Percentiles rank a stretch among this genome's conserved stretches.
These are phyloP conservation scores for Euzophera pinguis DNA, from an alignment of 2,888 invertebrate genomes.

Conservation along the genomic window DNA sequence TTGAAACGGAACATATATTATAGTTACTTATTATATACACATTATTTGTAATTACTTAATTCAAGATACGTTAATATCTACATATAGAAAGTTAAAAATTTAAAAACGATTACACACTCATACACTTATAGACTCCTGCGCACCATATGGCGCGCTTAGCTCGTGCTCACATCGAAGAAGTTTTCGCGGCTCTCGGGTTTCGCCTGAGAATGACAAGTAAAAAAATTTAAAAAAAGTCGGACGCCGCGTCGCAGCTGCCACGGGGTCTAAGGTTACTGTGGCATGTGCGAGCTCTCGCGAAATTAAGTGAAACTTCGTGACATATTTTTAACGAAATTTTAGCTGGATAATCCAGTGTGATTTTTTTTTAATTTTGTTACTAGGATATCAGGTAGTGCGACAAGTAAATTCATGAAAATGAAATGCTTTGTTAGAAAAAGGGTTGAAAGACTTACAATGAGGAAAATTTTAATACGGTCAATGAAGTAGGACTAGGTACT, in stretches of 20 bases:
- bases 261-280: conserved; percentile 67
- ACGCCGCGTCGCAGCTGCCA: conserved; percentile 58
- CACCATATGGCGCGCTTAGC: conserved; percentile 70
- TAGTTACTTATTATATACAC: too few relatives aligned
- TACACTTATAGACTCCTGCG: conserved; percentile 9
- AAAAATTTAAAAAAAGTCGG: conserved; percentile 58
- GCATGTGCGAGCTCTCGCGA: conserved; percentile 36
- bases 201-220: conserved; percentile 41
- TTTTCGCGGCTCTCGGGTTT: conserved; percentile 69
- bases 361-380: neutral
- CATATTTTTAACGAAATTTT: neutral
- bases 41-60: too few relatives aligned
- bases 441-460: too few relatives aligned
- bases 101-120: too few relatives aligned
- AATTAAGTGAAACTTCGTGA: neutral
- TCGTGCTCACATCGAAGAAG: conserved; percentile 61
- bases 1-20: too few relatives aligned
- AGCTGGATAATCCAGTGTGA: neutral
- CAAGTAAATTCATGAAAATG: too few relatives aligned
- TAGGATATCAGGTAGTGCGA: too few relatives aligned
- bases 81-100: too few relatives aligned
- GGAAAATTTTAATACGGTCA: too few relatives aligned
- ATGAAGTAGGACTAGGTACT: too few relatives aligned
- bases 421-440: too few relatives aligned
- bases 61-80: too few relatives aligned